Evolutionary conservation across 92 coral and sea anemone species (phyloP).

Genomic region (Diadumene lineata): DNA sequence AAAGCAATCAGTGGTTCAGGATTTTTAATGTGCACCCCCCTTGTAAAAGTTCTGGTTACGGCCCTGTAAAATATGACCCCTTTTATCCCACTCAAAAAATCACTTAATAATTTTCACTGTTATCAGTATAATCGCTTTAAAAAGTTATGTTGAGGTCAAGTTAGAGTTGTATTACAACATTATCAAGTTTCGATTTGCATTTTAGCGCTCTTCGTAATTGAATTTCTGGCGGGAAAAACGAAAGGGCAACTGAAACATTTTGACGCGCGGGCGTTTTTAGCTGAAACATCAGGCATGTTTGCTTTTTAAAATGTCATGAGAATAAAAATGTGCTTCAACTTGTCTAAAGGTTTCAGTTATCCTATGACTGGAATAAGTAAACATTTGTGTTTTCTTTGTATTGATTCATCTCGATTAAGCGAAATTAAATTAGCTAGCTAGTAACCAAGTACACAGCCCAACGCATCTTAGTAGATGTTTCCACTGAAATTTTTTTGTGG

Average conservation of each 20-base stretch:
- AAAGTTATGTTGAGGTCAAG: neutral
- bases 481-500: too few species aligned
- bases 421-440: neutral
- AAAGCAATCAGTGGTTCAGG: too few species aligned
- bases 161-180: neutral
- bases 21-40: too few species aligned
- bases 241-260: conserved; percentile 4
- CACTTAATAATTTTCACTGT: neutral
- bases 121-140: neutral
- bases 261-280: neutral
- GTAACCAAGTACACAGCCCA: neutral
- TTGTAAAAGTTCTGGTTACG: too few species aligned
- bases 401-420: neutral
- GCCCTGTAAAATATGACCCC: too few species aligned
- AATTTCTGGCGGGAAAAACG: conserved; percentile 25
- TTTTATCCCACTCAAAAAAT: neutral
- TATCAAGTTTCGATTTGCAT: neutral
- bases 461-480: too few species aligned
- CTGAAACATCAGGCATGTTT: neutral
- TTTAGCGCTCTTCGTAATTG: conserved; percentile 18
- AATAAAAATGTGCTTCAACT: neutral
- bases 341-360: neutral
- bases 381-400: neutral
- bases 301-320: neutral
- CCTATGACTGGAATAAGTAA: neutral